These are phyloP conservation scores for Rhopilema esculentum DNA, from an alignment of 30 jellyfish, hydroid and myxozoan species.

Conservation along the genomic window DNA sequence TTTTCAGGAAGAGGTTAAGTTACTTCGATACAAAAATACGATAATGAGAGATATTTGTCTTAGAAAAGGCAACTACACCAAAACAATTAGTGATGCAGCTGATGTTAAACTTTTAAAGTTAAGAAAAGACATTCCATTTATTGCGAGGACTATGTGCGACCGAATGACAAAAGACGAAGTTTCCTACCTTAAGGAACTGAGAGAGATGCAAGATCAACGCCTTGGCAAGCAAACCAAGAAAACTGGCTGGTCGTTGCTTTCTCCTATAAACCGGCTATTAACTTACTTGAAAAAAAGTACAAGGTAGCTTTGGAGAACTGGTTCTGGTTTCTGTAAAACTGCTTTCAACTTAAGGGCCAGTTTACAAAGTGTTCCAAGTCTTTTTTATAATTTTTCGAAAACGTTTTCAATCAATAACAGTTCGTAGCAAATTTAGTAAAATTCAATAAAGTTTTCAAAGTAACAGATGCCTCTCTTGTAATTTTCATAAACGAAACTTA, in stretches of 20 bases:
- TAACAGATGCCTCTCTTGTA: no score
- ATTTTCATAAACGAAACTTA: no score
- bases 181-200: constrained; percentile 75
- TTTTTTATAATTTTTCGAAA: no score
- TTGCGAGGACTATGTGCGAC: constrained; percentile 85
- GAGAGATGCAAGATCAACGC: constrained; percentile 65
- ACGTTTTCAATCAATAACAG: no score
- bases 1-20: constrained; percentile 89
- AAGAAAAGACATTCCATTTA: constrained; percentile 67
- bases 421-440: no score
- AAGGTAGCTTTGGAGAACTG: background rate
- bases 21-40: constrained; percentile 60
- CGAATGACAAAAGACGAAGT: constrained; percentile 91
- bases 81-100: constrained; percentile 66
- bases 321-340: no score
- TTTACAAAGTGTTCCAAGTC: no score
- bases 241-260: constrained; percentile 26
- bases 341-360: no score
- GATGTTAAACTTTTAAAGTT: constrained; percentile 71
- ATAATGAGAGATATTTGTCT: constrained; percentile 78
- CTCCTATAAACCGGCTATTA: constrained; percentile 31
- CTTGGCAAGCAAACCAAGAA: background rate
- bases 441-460: no score
- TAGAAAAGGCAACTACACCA: constrained; percentile 59
- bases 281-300: constrained; percentile 7